phyloP scores from a whole-genome alignment of 2,113 vertebrate genomes.

The Ancistrus triradiatus region DNA sequence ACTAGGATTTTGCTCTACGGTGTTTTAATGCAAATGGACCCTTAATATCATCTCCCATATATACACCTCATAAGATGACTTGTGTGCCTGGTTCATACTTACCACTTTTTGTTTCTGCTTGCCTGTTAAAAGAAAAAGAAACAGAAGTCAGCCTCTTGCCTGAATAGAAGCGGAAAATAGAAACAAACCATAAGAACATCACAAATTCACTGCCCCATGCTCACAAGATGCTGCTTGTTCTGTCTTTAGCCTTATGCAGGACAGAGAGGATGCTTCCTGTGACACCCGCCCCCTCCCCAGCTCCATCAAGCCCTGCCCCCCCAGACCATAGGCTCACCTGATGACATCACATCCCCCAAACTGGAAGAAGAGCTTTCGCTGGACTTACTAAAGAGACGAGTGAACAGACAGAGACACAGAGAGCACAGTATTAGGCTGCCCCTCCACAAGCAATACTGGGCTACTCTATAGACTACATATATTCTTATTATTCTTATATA shows the following conservation, averaged over 20 bases:
- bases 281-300: constrained; percentile 41
- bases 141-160: constrained; percentile 52
- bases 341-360: constrained; percentile 96
- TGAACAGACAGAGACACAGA: constrained; percentile 60
- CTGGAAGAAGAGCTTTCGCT: constrained; percentile 96
- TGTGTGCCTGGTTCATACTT: constrained; percentile 63
- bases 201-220: constrained; percentile 37
- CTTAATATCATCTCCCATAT: background rate
- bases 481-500: no score
- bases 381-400: constrained; percentile 84
- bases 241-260: constrained; percentile 45
- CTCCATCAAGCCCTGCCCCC: constrained; percentile 32
- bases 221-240: constrained; percentile 40
- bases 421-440: constrained; percentile 35
- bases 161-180: constrained; percentile 16
- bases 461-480: constrained; percentile 16
- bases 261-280: constrained; percentile 46
- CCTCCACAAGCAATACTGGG: constrained; percentile 8
- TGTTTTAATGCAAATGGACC: background rate
- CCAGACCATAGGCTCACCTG: constrained; percentile 75
- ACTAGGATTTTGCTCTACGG: no score
- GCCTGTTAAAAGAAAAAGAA: constrained; percentile 80
- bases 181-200: constrained; percentile 14
- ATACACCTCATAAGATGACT: constrained; percentile 4
- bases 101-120: constrained; percentile 99